Conservation (phyloP, 2,113 vertebrate species). For the Laticauda laticaudata region DNA sequence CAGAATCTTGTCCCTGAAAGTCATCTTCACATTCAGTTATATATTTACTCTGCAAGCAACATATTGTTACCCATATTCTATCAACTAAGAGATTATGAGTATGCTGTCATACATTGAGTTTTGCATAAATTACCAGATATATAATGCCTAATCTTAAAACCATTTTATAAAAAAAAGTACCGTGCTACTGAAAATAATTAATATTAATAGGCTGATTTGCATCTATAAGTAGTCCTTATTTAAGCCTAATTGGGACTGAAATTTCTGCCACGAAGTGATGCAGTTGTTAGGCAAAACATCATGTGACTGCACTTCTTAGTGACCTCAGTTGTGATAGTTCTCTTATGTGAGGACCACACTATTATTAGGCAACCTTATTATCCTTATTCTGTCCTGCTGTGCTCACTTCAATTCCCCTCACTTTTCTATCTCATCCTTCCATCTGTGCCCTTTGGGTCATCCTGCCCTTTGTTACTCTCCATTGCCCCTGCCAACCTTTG, state of each 20-base stretch:
- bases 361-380: neutral
- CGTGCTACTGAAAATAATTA: neutral
- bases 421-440: neutral
- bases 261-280: neutral
- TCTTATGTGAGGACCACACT: neutral
- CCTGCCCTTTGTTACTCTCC: neutral
- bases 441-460: neutral
- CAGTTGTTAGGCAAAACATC: neutral
- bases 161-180: slow-evolving; percentile 5
- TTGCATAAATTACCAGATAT: slow-evolving; percentile 31
- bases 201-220: neutral
- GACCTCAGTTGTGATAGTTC: neutral
- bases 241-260: neutral
- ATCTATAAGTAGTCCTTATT: neutral
- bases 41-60: neutral
- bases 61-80: neutral
- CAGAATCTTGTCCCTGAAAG: neutral
- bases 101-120: neutral
- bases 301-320: neutral
- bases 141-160: slow-evolving; percentile 22
- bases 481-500: neutral
- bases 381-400: neutral
- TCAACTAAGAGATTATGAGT: neutral
- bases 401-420: neutral
- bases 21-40: neutral